Evolutionary conservation across 2,888 invertebrate genomes (phyloP).

Genomic region (Pinctada fucata): DNA sequence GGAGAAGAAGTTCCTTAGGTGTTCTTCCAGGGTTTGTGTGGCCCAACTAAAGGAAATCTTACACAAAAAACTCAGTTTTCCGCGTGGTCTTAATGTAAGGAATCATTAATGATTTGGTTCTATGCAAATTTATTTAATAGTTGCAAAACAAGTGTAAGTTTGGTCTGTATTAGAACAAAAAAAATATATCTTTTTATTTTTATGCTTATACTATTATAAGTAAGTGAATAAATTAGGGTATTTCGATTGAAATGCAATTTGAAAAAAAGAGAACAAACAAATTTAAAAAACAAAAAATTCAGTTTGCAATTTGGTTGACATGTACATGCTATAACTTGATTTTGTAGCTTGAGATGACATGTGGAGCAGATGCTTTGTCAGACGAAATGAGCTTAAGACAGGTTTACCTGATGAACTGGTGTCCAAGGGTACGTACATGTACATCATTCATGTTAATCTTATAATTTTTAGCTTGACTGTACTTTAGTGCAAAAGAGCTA

Average conservation of each 20-base stretch:
- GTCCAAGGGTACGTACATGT: conserved; percentile 59
- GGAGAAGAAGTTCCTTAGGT: conserved; percentile 73
- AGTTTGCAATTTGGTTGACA: no score
- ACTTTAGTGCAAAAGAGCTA: no score
- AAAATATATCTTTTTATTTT: no score
- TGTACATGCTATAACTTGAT: not conserved
- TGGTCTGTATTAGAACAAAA: no score
- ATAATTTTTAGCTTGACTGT: not conserved
- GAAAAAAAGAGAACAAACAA: no score
- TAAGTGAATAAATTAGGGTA: no score
- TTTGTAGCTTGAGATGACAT: conserved; percentile 66
- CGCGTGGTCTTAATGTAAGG: conserved; percentile 62
- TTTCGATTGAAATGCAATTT: no score
- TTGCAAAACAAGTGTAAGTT: no score
- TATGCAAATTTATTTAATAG: no score
- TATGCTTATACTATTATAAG: no score
- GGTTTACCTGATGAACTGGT: conserved; percentile 71
- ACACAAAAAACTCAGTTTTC: conserved; percentile 64
- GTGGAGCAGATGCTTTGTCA: conserved; percentile 62
- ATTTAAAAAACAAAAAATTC: no score
- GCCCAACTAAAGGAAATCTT: conserved; percentile 69
- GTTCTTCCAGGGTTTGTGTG: conserved; percentile 72
- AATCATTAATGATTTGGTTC: not conserved
- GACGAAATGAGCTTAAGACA: conserved; percentile 73
- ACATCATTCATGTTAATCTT: not conserved